Base-by-base conservation (phyloP, 1,140 invertebrate species). In the Ceratitis capitata region DNA sequence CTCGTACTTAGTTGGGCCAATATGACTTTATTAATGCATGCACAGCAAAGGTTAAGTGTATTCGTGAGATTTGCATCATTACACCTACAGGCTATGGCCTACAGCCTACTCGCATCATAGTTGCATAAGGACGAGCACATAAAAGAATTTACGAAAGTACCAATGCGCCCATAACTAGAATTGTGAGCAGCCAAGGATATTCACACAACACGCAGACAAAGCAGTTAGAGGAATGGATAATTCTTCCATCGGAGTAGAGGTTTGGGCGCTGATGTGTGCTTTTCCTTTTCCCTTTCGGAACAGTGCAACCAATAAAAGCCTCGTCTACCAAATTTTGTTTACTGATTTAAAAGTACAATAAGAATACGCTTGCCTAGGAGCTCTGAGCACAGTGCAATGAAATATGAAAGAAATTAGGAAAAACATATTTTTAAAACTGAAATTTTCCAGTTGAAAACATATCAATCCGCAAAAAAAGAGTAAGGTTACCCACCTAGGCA, bases 41-140 rank as follows among this genome's bases (percentile, higher is more conserved):
- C 69, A 78, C 32, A 39, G 35, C 19, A 78, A 78, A 78, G 39
- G 69, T 78, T 78, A 78, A 78, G 39, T 45, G 42, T 47, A 78
- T 78, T 78, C 39, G 42, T 78, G 69, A 78, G 69, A 78, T 78
- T 78, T 78, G 35, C 64, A 74, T 74, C 64, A 74, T 74, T 42
- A 39, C 39, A 39, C 64, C 19, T 42, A 74, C 64, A 74, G 26
- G 26, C 56, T 58, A 58, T n/a, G n/a, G n/a, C 64, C 19, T 42
- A 74, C 64, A 74, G 26, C 58, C 56, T 58, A 58, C 26, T 51
- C 32, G 61, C 23, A 58, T 58, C 32, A 74, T 35, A 56, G 12
- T 19, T 56, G 14, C 61, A 64, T 2, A 35, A 58, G 14, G 14
- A 19, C 12, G n/a, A n/a, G 1, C 10, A 39, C 64, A 42, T 69